Base-by-base conservation (phyloP, 2,888 invertebrate genomes). In the Cenopis cana region DNA sequence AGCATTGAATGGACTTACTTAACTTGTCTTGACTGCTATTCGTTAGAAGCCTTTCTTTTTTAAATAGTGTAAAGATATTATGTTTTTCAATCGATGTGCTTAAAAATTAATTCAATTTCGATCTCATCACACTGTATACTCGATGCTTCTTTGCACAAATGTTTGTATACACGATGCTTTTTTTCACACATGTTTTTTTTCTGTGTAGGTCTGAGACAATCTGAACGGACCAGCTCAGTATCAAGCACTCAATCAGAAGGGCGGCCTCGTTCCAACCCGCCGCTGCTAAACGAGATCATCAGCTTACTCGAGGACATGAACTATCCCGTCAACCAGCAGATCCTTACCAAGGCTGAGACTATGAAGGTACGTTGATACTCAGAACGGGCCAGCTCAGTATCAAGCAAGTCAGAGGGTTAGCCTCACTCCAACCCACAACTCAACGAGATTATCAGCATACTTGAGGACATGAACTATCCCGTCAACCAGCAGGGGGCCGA, bases 231-330 rank as follows among this genome's bases (percentile, higher is more conserved):
- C 0, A 85, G 80, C 69, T 90, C 91, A 0, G 80, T 86, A 68
- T 87, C 89, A 0, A 88, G 89, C 72, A 78, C 84, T 29, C 90
- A 85, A 77, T 89, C 79, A 73, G 94, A 89, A 75, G 86, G 87
- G 2, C 90, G 96, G 29, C 95, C 95, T 0, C 85, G 93, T 12
- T 94, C 95, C 75, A 95, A 96, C 80, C 96, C 96, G 0, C 95
- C 96, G 0, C 81, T 97, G 54, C 83, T 97, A 3, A 94, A 95
- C 69, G 97, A 97, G 85, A 96, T 97, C 49, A 88, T 97, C 1
- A 94, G 94, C 76, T 95, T 96, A 76, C 89, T 97, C 3, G 96
- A 96, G 79, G 93, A 94, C 24, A 94, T 94, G 83, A 94, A 93
- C 77, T 93, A 94, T 77, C 90, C 91, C 0, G 91, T 95, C 10